Conservation (phyloP, 2,113 vertebrate species). For the Micromys minutus region DNA sequence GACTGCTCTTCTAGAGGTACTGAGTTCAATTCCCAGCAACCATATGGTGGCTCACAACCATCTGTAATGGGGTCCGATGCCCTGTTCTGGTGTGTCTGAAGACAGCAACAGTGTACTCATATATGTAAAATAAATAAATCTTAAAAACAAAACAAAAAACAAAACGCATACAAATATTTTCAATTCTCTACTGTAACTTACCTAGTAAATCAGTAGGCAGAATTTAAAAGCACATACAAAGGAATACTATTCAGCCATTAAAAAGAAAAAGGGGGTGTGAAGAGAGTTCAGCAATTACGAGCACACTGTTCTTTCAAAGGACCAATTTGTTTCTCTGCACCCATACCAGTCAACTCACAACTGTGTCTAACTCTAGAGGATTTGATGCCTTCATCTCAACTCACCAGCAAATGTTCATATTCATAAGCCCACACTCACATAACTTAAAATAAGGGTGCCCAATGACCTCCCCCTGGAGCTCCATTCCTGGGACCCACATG, state of each 20-base stretch:
- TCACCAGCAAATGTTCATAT: no score
- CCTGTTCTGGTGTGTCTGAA: no score
- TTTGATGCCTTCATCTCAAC: no score
- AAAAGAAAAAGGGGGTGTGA: not conserved
- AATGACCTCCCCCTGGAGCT: not conserved
- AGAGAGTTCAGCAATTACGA: not conserved
- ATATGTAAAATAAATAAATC: no score
- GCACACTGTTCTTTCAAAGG: not conserved
- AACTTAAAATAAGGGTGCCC: not conserved
- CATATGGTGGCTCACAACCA: no score
- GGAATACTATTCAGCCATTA: not conserved
- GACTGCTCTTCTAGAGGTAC: no score
- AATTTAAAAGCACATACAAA: not conserved
- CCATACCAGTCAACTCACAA: not conserved
- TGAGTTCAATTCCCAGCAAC: no score
- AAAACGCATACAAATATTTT: conserved; percentile 21
- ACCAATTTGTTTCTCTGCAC: no score
- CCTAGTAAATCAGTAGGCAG: not conserved
- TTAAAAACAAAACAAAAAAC: no score
- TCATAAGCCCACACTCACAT: not conserved
- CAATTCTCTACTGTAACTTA: not conserved
- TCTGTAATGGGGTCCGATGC: no score
- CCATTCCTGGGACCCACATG: not conserved
- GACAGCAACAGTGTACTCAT: no score
- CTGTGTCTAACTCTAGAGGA: not conserved